phyloP scores from a whole-genome alignment of 2,797 vertebrate species.

The Pterois miles region DNA sequence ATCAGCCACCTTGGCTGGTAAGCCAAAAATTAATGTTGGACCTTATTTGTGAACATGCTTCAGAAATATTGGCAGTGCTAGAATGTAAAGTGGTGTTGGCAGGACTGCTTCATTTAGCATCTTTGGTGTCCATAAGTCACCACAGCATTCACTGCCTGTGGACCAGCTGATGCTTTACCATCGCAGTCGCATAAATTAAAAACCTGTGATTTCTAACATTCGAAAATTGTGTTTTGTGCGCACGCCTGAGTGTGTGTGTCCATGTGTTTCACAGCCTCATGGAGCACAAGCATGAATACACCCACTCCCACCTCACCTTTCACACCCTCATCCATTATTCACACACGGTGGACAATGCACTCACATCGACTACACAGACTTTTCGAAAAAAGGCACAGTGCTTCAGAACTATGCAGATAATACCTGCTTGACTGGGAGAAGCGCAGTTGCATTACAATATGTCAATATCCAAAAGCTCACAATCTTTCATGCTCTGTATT shows the following conservation, averaged over 20 bases:
- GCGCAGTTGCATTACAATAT: conserved; percentile 61
- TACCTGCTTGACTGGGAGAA: conserved; percentile 58
- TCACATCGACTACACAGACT: conserved; percentile 45
- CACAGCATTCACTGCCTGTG: neutral
- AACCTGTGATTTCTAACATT: neutral
- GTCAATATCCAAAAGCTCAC: conserved; percentile 64
- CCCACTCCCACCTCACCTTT: conserved; percentile 62
- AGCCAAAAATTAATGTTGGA: neutral
- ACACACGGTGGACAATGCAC: conserved; percentile 53
- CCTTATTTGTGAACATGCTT: neutral
- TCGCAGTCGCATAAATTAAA: neutral
- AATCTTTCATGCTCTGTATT: conserved; percentile 54
- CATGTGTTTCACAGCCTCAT: conserved; percentile 31
- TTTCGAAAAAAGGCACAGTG: neutral
- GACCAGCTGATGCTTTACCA: neutral
- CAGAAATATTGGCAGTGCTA: neutral
- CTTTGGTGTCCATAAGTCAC: conserved; percentile 2
- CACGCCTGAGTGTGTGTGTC: neutral
- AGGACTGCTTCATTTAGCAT: neutral
- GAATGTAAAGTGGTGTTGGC: neutral
- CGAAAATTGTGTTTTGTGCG: neutral
- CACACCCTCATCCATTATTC: conserved; percentile 75
- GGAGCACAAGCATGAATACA: conserved; percentile 54
- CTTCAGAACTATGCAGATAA: conserved; percentile 57
- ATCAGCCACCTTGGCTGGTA: too few relatives aligned